Evolutionary conservation across 2,888 invertebrate species (phyloP), one percentile per base, ranked within the genome.

Genomic region (Myopa testacea): DNA sequence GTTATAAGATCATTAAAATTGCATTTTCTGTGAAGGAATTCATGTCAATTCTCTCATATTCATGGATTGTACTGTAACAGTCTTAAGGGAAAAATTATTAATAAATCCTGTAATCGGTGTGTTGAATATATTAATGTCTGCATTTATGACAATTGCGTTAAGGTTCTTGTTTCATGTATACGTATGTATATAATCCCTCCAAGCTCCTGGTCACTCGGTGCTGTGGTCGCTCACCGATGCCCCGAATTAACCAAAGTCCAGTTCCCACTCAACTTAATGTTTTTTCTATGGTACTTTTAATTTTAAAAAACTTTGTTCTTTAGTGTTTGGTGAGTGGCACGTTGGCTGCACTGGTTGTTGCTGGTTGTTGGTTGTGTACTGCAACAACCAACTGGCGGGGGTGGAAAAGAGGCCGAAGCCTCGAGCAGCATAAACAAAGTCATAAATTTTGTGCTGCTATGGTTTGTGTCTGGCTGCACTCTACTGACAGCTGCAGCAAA

Each of bases 401-500:
- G 6, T 4, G 16, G n/a, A 1, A 14, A 8, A 50, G 8, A 10
- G 55, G 55, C 5, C 14, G 55, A 10, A 45, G 7, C 45, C 6
- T 55, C 1, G 55, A 14, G 14, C 55, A 8, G 55, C 70, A 52
- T 55, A 34, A 70, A 70, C 26, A 55, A 55, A 52, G 70, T 70
- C 70, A 70, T 70, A 70, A 55, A 70, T 69, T 55, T 26, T 19
- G 55, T 40, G 40, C n/a, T n/a, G 38, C 38, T 40, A 45, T 8
- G 45, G 45, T 10, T 37, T 67, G 67, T 37, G 67, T 14, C 67
- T 52, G 34, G 12, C 37, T 50, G 55, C 52, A 26, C 34, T 50
- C 26, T 37, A 16, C 70, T 70, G 70, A 70, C 67, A 67, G 67
- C 67, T 67, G 38, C 67, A 40, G 40, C 67, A 67, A 67, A 67